Percentiles rank a stretch among this genome's conserved stretches.
Conservation (phyloP, 2,888 invertebrate genomes). For the Meta bourneti region DNA sequence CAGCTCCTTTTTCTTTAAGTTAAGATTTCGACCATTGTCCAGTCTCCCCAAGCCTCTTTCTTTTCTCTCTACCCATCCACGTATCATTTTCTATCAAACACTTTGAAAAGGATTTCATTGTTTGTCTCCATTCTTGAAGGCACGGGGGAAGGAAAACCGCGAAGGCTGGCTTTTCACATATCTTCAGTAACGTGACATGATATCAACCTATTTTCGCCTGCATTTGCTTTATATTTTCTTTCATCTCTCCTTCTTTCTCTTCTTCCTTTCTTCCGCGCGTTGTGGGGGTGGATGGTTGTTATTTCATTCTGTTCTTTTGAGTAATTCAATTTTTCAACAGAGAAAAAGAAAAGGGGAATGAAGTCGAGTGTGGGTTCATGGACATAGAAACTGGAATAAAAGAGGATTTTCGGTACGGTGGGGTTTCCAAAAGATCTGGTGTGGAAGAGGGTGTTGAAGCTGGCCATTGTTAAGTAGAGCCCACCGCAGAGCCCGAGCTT, state of each 20-base stretch:
- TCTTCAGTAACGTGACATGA: slow-evolving; percentile 67
- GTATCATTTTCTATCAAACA: slow-evolving; percentile 71
- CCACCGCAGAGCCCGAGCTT: slow-evolving; percentile 60
- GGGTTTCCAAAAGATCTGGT: slow-evolving; percentile 18
- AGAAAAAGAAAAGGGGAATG: slow-evolving; percentile 56
- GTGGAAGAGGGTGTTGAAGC: slow-evolving; percentile 59
- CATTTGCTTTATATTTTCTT: slow-evolving; percentile 48
- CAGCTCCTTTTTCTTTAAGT: slow-evolving; percentile 40
- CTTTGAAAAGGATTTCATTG: slow-evolving; percentile 72
- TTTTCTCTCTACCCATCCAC: slow-evolving; percentile 54
- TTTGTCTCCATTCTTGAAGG: slow-evolving; percentile 66
- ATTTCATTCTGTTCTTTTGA: slow-evolving; percentile 49
- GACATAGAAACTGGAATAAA: slow-evolving; percentile 57
- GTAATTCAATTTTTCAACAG: slow-evolving; percentile 71
- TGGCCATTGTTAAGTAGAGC: slow-evolving; percentile 67
- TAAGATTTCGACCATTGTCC: slow-evolving; percentile 72
- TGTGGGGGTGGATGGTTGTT: slow-evolving; percentile 13
- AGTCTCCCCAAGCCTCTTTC: slow-evolving; percentile 32
- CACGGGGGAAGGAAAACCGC: slow-evolving; percentile 10
- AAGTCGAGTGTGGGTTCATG: slow-evolving; percentile 26
- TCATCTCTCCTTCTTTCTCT: slow-evolving; percentile 31
- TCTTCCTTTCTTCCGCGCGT: not conserved
- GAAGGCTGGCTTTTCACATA: slow-evolving; percentile 62
- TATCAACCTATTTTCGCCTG: slow-evolving; percentile 72
- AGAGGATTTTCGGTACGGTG: slow-evolving; percentile 61